A percentile compares a stretch with the other conserved stretches of the same genome.
Evolutionary conservation across 1,140 invertebrate species (phyloP).

Genomic region (Drosophila auraria): DNA sequence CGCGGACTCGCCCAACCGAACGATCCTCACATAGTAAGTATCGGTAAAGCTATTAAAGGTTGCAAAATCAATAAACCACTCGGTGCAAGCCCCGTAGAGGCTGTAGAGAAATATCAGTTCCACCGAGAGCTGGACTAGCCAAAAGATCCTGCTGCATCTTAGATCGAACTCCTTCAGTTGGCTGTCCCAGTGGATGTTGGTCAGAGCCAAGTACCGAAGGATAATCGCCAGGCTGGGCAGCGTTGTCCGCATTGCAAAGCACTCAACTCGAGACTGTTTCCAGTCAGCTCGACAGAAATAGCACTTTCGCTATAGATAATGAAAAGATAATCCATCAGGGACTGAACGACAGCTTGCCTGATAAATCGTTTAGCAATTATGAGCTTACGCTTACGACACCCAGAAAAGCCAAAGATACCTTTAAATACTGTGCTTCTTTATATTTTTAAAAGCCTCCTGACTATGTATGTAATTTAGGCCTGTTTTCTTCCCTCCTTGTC

Average conservation of each 20-base stretch:
- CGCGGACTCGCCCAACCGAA: neutral
- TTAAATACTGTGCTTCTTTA: too few relatives aligned
- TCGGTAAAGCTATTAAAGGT: neutral
- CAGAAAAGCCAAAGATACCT: too few relatives aligned
- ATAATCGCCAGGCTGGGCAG: neutral
- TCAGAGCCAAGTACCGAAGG: neutral
- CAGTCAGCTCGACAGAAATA: neutral
- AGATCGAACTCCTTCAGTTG: neutral
- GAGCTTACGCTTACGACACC: too few relatives aligned
- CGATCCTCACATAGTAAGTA: neutral
- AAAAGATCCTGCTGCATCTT: neutral
- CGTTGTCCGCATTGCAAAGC: neutral
- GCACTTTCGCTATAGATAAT: neutral
- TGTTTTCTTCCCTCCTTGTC: too few relatives aligned
- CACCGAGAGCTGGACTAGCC: neutral
- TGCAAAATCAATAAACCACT: rapidly evolving
- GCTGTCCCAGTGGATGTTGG: neutral
- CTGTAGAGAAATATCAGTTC: neutral
- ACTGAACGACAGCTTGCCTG: neutral
- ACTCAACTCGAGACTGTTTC: neutral
- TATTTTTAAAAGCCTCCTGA: too few relatives aligned
- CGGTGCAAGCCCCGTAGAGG: neutral
- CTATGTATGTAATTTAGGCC: too few relatives aligned
- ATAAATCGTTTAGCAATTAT: neutral
- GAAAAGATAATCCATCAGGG: neutral